Conservation (phyloP, 37 sponge, comb jelly and placozoan genomes). For the Chondrilla cf. caribensis region DNA sequence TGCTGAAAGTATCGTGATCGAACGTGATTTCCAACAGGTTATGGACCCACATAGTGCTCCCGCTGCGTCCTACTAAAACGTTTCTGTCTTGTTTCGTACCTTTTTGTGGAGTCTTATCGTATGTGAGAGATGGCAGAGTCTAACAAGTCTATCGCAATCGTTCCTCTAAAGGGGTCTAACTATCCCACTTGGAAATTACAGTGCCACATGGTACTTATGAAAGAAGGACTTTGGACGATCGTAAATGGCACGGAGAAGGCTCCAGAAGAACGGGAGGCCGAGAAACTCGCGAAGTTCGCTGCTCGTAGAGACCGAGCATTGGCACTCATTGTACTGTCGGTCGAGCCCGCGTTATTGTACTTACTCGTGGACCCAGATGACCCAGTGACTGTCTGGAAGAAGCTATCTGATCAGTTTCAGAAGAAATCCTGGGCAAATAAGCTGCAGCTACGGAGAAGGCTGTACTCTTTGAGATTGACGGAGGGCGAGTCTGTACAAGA, state of each 20-base stretch:
- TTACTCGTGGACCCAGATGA: conserved; percentile 32
- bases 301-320: no score
- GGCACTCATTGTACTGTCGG: no score
- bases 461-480: conserved; percentile 35
- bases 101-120: neutral
- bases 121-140: neutral
- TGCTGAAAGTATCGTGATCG: neutral
- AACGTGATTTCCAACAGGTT: neutral
- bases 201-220: neutral
- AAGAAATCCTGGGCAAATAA: conserved; percentile 51
- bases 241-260: neutral
- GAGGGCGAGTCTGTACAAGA: conserved; percentile 58
- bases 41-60: neutral
- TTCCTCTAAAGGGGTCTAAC: no score
- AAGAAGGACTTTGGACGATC: neutral
- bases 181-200: no score
- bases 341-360: no score
- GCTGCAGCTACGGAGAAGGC: conserved; percentile 29
- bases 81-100: no score
- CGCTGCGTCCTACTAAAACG: neutral
- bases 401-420: conserved; percentile 53
- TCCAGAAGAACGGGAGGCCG: neutral
- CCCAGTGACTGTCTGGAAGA: conserved; percentile 55
- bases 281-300: neutral
- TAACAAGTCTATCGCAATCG: neutral